Conservation (phyloP, 2,888 invertebrate species). For the Elegia similella region DNA sequence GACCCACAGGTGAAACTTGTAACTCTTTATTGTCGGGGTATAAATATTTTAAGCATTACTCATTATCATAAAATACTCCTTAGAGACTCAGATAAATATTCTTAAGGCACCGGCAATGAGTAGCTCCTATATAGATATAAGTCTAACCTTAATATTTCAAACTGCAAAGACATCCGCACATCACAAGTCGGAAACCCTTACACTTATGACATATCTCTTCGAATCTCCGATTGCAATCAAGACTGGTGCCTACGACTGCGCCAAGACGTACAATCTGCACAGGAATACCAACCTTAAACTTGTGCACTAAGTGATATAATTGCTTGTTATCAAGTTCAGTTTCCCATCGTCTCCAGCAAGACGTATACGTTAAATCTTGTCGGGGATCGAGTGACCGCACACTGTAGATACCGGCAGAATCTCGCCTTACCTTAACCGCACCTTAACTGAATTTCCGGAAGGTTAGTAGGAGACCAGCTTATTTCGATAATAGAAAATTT, state of each 20-base stretch:
- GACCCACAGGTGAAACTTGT: too few species aligned
- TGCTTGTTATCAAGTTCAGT: too few species aligned
- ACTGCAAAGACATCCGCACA: too few species aligned
- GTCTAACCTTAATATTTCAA: too few species aligned
- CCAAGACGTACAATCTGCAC: background rate
- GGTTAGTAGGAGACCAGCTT: background rate
- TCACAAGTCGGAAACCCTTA: too few species aligned
- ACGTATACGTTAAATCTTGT: slow-evolving; percentile 1
- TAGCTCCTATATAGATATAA: too few species aligned
- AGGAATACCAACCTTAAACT: background rate
- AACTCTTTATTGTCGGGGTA: too few species aligned
- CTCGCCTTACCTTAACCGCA: slow-evolving; percentile 1
- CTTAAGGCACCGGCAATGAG: too few species aligned
- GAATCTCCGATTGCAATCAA: background rate
- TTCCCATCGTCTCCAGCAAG: background rate
- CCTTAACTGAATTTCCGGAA: background rate
- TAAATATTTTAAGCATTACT: too few species aligned
- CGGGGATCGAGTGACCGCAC: slow-evolving; percentile 3
- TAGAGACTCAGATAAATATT: too few species aligned
- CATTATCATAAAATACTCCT: too few species aligned
- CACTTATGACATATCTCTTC: background rate
- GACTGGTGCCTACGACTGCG: background rate
- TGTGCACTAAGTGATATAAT: background rate
- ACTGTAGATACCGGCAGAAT: background rate
- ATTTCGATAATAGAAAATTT: slow-evolving; percentile 6